phyloP scores from a whole-genome alignment of 2,113 vertebrate genomes.

The Micromys minutus region DNA sequence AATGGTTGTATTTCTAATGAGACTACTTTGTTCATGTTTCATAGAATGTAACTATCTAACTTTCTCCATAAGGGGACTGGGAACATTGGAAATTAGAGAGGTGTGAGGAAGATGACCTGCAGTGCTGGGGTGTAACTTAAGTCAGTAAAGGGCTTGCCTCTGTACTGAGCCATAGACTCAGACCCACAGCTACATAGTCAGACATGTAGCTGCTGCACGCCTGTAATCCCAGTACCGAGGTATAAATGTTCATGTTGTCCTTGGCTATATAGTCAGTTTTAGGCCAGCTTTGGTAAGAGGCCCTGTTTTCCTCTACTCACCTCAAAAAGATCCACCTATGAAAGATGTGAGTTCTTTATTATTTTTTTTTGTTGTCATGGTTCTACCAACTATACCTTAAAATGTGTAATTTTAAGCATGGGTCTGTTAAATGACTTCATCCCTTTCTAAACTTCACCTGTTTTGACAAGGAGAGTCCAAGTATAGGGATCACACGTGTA shows the following conservation, averaged over 20 bases:
- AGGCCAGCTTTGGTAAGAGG: background rate
- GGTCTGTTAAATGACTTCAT: constrained; percentile 11
- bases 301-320: background rate
- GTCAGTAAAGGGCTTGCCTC: background rate
- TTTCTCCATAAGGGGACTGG: background rate
- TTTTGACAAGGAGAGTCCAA: constrained; percentile 1
- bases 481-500: background rate
- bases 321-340: background rate
- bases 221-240: background rate
- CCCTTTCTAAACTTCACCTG: background rate
- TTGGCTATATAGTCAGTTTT: background rate
- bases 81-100: constrained; percentile 17
- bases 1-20: constrained; percentile 23
- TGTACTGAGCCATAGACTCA: background rate
- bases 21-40: background rate
- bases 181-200: background rate
- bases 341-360: background rate
- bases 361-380: background rate
- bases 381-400: background rate
- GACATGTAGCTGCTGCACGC: background rate
- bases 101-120: background rate
- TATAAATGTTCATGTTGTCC: background rate
- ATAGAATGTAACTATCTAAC: constrained; percentile 11
- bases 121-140: background rate
- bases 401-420: constrained; percentile 14